Evolutionary conservation across 2,888 invertebrate genomes (phyloP).

Genomic region (Serripes groenlandicus): DNA sequence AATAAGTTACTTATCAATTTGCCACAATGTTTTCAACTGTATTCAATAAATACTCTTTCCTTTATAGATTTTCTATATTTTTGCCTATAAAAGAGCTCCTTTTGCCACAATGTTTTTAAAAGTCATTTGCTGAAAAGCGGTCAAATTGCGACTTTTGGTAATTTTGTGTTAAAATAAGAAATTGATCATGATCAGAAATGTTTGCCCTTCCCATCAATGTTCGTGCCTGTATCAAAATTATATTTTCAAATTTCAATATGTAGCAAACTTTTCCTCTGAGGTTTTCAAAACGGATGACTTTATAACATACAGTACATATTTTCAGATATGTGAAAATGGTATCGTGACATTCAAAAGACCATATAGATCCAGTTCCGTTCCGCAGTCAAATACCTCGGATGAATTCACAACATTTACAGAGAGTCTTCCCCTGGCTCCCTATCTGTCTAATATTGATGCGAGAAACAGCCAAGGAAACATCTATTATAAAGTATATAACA

Average conservation of each 20-base stretch:
- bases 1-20: neutral
- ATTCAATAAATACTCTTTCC: neutral
- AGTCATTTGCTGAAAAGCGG: neutral
- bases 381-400: neutral
- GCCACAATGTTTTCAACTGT: neutral
- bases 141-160: neutral
- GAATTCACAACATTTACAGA: neutral
- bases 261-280: too few species aligned
- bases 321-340: constrained; percentile 48
- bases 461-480: neutral
- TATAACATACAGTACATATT: neutral
- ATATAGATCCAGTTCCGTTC: constrained; percentile 25
- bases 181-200: neutral
- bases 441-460: constrained; percentile 10
- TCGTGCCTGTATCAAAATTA: neutral
- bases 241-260: neutral
- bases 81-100: too few species aligned
- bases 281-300: too few species aligned
- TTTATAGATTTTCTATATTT: too few species aligned
- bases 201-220: neutral
- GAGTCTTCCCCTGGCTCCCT: neutral
- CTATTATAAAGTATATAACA: neutral
- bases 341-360: constrained; percentile 36
- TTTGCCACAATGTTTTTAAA: too few species aligned
- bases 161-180: neutral